phyloP scores from a whole-genome alignment of 2,888 invertebrate genomes.

The Marasmarcha lunaedactyla region DNA sequence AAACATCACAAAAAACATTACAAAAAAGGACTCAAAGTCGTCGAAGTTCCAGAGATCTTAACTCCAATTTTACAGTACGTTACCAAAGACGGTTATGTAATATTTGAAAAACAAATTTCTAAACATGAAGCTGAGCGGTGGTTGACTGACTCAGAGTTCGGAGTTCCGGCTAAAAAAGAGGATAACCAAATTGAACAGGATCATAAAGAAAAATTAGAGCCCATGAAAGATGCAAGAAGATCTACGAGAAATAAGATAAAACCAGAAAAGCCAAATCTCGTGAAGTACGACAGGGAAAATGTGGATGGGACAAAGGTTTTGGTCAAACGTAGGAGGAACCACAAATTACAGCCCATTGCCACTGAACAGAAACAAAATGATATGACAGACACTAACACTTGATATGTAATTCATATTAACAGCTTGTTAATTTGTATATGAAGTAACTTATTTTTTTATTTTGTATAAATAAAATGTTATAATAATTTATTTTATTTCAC shows the following conservation, averaged over 20 bases:
- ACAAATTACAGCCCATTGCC: no score
- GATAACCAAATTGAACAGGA: no score
- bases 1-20: not conserved
- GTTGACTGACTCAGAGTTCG: conserved; percentile 20
- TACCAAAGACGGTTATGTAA: conserved; percentile 54
- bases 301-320: conserved; percentile 5
- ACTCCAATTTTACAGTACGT: conserved; percentile 55
- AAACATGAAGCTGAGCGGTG: conserved; percentile 49
- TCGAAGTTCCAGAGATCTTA: conserved; percentile 20
- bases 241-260: not conserved
- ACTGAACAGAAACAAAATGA: no score
- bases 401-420: no score
- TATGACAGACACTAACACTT: no score
- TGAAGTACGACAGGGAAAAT: conserved; percentile 1
- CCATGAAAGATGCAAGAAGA: conserved; percentile 7
- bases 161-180: no score
- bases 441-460: conserved; percentile 1
- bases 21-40: not conserved
- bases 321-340: no score
- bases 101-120: conserved; percentile 49
- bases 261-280: no score
- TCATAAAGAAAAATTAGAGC: conserved; percentile 4
- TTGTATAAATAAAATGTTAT: no score
- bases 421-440: no score
- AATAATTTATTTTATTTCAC: no score